Conservation (phyloP, 2,888 invertebrate species). For the Cosmorhoe ocellata region DNA sequence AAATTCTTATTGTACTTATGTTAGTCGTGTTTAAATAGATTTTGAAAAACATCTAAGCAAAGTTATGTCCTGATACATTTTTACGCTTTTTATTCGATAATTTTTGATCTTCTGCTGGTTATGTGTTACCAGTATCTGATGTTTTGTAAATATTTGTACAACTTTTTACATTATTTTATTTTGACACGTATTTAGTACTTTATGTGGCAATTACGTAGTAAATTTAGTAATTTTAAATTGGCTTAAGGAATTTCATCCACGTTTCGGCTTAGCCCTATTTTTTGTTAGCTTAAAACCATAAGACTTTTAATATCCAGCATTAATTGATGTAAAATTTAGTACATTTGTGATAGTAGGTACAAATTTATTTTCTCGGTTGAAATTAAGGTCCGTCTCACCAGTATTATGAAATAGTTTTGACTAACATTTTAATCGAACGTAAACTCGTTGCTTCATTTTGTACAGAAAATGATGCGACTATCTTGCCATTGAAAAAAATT, state of each 20-base stretch:
- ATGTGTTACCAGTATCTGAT: conserved; percentile 61
- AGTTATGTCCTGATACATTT: neutral
- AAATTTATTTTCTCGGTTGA: conserved; percentile 46
- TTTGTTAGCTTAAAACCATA: conserved; percentile 46
- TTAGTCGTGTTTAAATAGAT: conserved; percentile 10
- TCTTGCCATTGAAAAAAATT: conserved; percentile 35
- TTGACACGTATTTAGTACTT: conserved; percentile 54
- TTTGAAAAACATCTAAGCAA: conserved; percentile 32
- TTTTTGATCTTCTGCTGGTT: conserved; percentile 42
- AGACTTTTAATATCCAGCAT: conserved; percentile 35
- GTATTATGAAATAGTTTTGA: conserved; percentile 54
- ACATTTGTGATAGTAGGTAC: conserved; percentile 75
- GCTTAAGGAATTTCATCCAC: conserved; percentile 44
- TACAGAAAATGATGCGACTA: conserved; percentile 26
- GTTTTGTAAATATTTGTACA: conserved; percentile 68
- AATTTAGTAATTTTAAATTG: conserved; percentile 32
- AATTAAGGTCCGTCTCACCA: conserved; percentile 54
- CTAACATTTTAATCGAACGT: conserved; percentile 16
- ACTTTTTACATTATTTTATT: conserved; percentile 57
- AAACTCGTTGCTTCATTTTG: conserved; percentile 40
- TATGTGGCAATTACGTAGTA: conserved; percentile 61
- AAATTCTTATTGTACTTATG: conserved; percentile 10
- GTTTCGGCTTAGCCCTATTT: conserved; percentile 58
- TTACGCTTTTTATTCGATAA: conserved; percentile 10
- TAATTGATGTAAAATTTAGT: conserved; percentile 16